Base-by-base conservation (phyloP, 2,797 vertebrate genomes). In the Malurus splendens region DNA sequence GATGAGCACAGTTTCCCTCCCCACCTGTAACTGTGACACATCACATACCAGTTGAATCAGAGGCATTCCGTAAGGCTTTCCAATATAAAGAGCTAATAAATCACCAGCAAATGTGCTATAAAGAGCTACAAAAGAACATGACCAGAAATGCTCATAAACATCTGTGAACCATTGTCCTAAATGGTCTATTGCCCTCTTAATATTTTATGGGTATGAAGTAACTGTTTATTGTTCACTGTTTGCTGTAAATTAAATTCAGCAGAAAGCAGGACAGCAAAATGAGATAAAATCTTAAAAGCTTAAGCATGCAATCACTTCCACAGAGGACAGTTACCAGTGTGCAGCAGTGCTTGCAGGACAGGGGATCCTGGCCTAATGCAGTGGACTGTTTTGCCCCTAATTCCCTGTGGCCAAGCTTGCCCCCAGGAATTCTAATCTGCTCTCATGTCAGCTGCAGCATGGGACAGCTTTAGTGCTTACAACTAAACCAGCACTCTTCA, bases 391-490 rank as follows among this genome's bases (percentile, higher is more conserved):
- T 55, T 56, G 20, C 7, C 20, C 28, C 59, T 13, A 4, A 42
- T 68, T 81, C 22, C 50, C 36, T 32, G 17, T 10, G 36, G n/a
- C 19, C 38, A 48, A n/a, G 36, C 33, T 72, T 86, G 52, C 9
- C 38, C 16, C 6, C 33, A 56, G n/a, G 17, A 48, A 2, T 22
- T 45, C 51, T n/a, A 3, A 32, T 75, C 30, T 88, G n/a, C 25
- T 59, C 7, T 76, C 24, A 0, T 3, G 7, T 12, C 45, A 64
- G 22, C 18, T 62, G 33, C 28, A 79, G 38, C 2, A 0, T 25
- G 54, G 28, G 52, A 55, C 12, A 59, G 17, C 11, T 86, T 61
- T 24, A 51, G 12, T 14, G 39, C 23, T 59, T 22, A 6, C 17
- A 67, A 27, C 18, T 76, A 55, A 73, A 36, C 9, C 36, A 75